A percentile compares a stretch with the other conserved stretches of the same genome.
Evolutionary conservation across 2,797 vertebrate genomes (phyloP).

Genomic region (Cossypha niveicapilla): DNA sequence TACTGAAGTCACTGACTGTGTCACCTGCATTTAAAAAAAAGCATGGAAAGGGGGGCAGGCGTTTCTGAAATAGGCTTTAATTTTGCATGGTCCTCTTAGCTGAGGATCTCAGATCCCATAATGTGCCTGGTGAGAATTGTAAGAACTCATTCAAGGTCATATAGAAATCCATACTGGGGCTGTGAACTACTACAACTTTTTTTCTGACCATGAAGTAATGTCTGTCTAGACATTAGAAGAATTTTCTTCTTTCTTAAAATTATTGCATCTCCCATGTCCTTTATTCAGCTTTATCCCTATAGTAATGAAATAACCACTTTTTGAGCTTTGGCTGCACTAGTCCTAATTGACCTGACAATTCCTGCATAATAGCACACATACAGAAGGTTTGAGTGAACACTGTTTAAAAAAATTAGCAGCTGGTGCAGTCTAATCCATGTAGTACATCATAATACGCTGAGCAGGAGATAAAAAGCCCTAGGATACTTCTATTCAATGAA

Average conservation of each 20-base stretch:
- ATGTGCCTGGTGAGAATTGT: background rate
- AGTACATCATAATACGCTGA: background rate
- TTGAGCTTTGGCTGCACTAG: background rate
- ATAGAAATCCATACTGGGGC: background rate
- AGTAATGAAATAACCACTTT: background rate
- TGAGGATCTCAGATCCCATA: background rate
- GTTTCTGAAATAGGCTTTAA: background rate
- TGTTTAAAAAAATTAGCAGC: background rate
- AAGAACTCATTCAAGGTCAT: background rate
- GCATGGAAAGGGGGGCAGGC: accelerated
- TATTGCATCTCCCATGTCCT: background rate
- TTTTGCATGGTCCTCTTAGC: background rate
- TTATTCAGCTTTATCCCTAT: background rate
- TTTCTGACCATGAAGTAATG: background rate
- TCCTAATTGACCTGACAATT: background rate
- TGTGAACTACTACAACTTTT: background rate
- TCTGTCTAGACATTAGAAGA: background rate
- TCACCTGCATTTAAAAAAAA: background rate
- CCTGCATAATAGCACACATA: background rate
- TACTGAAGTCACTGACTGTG: background rate
- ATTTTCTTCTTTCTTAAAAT: background rate
- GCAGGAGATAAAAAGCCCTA: background rate
- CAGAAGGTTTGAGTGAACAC: background rate
- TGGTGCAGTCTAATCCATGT: constrained; percentile 1
- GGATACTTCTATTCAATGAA: background rate